Base-by-base conservation (phyloP, 2,888 invertebrate species). In the Dendrolimus pini region DNA sequence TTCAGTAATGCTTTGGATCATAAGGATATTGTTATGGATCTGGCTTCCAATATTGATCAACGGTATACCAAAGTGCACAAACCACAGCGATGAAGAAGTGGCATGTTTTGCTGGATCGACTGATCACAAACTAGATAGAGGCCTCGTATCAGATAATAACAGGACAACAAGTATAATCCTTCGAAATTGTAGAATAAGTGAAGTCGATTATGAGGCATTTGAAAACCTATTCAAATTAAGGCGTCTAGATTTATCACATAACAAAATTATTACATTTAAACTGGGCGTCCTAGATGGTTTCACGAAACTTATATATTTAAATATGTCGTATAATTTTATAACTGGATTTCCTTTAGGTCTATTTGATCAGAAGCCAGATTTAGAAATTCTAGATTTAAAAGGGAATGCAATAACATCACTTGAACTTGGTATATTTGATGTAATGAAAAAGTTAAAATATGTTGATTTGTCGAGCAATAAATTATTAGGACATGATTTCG, bases 391-490 rank as follows among this genome's bases (percentile, higher is more conserved):
- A 7, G 82, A 84, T 67, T 68, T 83, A 54, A 78, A 74, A 69
- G 75, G 70, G 7, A 84, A 84, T 52, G 70, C 58, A 57, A 62
- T 84, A 2, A 62, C 61, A 2, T 58, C 60, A 2, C 55, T 83
- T 9, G 68, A 77, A 53, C 61, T 75, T 2, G 83, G 80, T 14
- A 55, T 82, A 41, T 80, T 83, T 53, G 78, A 80, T 62, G 64
- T 71, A 0, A 61, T 82, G 9, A 55, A 55, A 7, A 80, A 79
- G 55, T 65, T 85, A 42, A 62, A 58, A 41, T 67, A 73, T 60
- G 54, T 85, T n/a, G 79, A 82, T 62, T 59, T 84, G 41, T 79
- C 82, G 0, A 74, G 71, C 30, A 85, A 84, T 56, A 56, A 62
- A 2, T 64, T 84, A 53, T 12, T 69, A 14, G 82, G 82, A 7